phyloP scores from a whole-genome alignment of 2,888 invertebrate species.

The Tridacna gigas region DNA sequence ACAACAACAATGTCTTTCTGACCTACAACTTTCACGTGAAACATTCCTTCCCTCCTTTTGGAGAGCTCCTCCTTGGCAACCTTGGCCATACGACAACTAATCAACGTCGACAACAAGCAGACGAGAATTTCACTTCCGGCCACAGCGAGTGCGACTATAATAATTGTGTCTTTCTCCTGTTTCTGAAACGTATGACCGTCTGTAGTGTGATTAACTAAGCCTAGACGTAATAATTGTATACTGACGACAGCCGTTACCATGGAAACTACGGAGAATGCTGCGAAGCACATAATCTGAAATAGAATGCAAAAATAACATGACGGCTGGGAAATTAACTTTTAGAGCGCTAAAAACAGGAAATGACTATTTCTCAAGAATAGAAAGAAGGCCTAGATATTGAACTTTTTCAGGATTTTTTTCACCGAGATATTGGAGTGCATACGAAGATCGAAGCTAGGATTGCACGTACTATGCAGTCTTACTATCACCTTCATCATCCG shows the following conservation, averaged over 20 bases:
- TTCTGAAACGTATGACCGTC: slow-evolving; percentile 85
- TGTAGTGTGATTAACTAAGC: slow-evolving; percentile 85
- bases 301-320: background rate
- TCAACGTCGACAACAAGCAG: slow-evolving; percentile 82
- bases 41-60: slow-evolving; percentile 84
- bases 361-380: too few relatives aligned
- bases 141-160: slow-evolving; percentile 82
- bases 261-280: slow-evolving; percentile 84
- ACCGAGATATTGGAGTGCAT: too few relatives aligned
- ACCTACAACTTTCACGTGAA: slow-evolving; percentile 84
- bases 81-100: slow-evolving; percentile 84
- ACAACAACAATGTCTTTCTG: slow-evolving; percentile 85
- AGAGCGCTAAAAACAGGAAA: background rate
- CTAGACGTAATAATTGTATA: slow-evolving; percentile 85
- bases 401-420: too few relatives aligned
- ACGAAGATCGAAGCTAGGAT: too few relatives aligned
- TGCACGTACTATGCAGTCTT: too few relatives aligned
- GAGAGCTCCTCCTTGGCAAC: slow-evolving; percentile 84
- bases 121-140: slow-evolving; percentile 83
- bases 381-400: too few relatives aligned
- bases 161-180: slow-evolving; percentile 83
- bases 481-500: too few relatives aligned
- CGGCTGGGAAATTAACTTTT: background rate
- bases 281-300: slow-evolving; percentile 85
- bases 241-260: slow-evolving; percentile 84